These are phyloP conservation scores for Lepidostoma basale DNA, from an alignment of 1,140 invertebrate genomes.

Conservation along the genomic window DNA sequence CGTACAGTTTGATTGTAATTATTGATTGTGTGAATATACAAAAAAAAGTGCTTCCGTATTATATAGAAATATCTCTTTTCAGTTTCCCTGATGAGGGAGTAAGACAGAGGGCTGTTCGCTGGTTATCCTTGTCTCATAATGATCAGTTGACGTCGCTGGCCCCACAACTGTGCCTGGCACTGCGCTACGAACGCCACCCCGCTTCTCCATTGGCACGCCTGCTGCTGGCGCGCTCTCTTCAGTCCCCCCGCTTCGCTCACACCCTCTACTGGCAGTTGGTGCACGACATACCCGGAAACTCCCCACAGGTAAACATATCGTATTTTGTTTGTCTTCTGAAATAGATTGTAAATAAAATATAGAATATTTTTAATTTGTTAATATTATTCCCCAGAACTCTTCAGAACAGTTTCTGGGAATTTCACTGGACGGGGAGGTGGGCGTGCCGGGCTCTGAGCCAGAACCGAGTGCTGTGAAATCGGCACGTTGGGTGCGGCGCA, in stretches of 20 bases:
- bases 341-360: background rate
- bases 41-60: background rate
- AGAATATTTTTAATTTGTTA: background rate
- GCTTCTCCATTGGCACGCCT: conserved; percentile 83
- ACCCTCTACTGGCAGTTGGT: conserved; percentile 93
- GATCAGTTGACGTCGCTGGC: conserved; percentile 91
- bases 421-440: conserved; percentile 49
- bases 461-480: conserved; percentile 51
- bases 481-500: conserved; percentile 75
- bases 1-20: background rate
- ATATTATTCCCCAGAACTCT: conserved; percentile 49
- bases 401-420: conserved; percentile 57
- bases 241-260: conserved; percentile 90
- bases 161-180: conserved; percentile 91
- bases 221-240: conserved; percentile 81
- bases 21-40: background rate
- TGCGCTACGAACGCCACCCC: conserved; percentile 94
- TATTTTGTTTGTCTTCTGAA: background rate
- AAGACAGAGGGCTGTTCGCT: conserved; percentile 79
- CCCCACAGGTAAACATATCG: conserved; percentile 60
- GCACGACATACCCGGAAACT: conserved; percentile 75
- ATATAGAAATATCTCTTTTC: conserved; percentile 33
- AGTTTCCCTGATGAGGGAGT: conserved; percentile 92
- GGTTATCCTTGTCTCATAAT: conserved; percentile 78
- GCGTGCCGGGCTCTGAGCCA: conserved; percentile 4